A percentile compares a stretch with the other conserved stretches of the same genome.
phyloP scores from a whole-genome alignment of 2,888 invertebrate genomes.

The Muschampia plurimacula region DNA sequence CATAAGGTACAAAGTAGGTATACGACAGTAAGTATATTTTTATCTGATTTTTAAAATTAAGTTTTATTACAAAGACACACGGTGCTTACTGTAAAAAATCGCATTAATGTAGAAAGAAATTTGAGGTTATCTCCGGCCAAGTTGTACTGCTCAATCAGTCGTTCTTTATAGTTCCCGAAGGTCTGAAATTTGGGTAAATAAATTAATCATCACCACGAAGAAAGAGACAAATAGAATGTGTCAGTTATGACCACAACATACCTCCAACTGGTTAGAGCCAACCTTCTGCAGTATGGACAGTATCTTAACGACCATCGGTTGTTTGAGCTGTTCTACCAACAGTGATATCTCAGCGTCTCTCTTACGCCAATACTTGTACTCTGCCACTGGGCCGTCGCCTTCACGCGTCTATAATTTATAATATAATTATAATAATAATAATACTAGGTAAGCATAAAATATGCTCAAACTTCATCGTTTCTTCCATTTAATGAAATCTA shows the following conservation, averaged over 20 bases:
- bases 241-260: conserved; percentile 42
- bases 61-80: too few relatives aligned
- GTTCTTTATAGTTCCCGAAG: conserved; percentile 87
- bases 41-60: too few relatives aligned
- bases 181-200: conserved; percentile 61
- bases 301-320: conserved; percentile 88
- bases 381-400: conserved; percentile 92
- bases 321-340: conserved; percentile 93
- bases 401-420: conserved; percentile 74
- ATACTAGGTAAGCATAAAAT: too few relatives aligned
- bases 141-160: conserved; percentile 88
- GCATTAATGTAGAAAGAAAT: conserved; percentile 90
- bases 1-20: too few relatives aligned
- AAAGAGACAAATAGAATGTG: not conserved
- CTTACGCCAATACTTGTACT: conserved; percentile 95
- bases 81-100: conserved; percentile 87
- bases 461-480: too few relatives aligned
- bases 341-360: conserved; percentile 91
- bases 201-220: not conserved
- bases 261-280: conserved; percentile 83
- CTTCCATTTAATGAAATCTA: too few relatives aligned
- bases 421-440: not conserved
- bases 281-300: conserved; percentile 83
- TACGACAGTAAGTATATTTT: too few relatives aligned
- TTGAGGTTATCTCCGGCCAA: conserved; percentile 92